Evolutionary conservation across 2,888 invertebrate genomes (phyloP), one percentile per base, ranked within the genome.

Genomic region (Gortyna flavago): DNA sequence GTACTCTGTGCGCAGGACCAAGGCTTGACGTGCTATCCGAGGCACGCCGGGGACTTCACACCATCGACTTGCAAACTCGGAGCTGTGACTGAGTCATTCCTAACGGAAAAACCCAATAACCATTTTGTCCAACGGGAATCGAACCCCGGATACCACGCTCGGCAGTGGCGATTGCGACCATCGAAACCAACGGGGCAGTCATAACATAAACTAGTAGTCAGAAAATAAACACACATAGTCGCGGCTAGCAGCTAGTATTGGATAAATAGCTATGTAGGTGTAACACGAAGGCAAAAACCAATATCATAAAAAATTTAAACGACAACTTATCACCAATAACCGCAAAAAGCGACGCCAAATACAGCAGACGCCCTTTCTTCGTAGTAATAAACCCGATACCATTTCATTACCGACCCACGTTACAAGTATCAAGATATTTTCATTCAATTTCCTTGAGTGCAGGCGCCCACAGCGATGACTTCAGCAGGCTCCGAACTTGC

Each of bases 401-500:
- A 71, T 64, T 77, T 57, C 75, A 29, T 44, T 70, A 68, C 54
- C 80, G 35, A 0, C 86, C 86, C 75, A 87, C 88, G 68, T 74
- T 66, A 80, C 61, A 86, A 88, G 69, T 72, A 77, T 70, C 41
- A 87, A 84, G 68, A 59, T 68, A 81, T 77, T 32, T 65, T 87
- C 79, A 77, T 84, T 86, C 86, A 79, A 84, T 85, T 88, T 81
- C 90, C 90, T 90, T 90, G 89, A 84, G 83, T 79, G 70, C 70
- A 80, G 73, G 87, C 85, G 85, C 91, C 89, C 86, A 89, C 89
- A 32, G 72, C 77, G 81, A 85, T 90, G 91, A 90, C 90, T 89
- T 89, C 89, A 92, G 81, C 85, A 77, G 80, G 88, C 85, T 75
- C 85, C 89, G 88, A 90, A 91, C 89, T 85, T 70, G 89, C 90